Conservation (phyloP, 1,140 invertebrate genomes). For the Drosophila novamexicana region DNA sequence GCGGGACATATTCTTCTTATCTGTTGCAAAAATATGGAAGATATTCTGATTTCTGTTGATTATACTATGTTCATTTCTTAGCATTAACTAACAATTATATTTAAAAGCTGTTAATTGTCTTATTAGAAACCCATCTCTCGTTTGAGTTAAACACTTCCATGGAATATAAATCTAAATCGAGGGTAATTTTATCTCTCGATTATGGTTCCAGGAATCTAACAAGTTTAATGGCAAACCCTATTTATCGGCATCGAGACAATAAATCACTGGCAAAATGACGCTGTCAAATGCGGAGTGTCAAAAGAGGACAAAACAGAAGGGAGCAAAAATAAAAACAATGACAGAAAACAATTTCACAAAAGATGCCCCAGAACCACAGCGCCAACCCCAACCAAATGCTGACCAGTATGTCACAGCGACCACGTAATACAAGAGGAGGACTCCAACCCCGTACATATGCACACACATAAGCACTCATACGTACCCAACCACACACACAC, state of each 20-base stretch:
- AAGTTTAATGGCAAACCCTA: constrained; percentile 76
- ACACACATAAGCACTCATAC: constrained; percentile 6
- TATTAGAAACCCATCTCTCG: too few relatives aligned
- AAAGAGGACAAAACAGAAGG: constrained; percentile 21
- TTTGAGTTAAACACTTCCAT: background rate
- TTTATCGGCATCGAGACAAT: constrained; percentile 60
- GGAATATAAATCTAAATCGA: constrained; percentile 13
- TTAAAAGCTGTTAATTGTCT: too few relatives aligned
- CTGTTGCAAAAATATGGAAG: too few relatives aligned
- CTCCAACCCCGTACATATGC: constrained; percentile 17
- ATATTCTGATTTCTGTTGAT: too few relatives aligned
- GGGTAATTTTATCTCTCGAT: constrained; percentile 56
- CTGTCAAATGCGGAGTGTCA: constrained; percentile 68
- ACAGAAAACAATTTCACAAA: constrained; percentile 76
- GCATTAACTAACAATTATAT: too few relatives aligned
- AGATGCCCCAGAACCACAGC: constrained; percentile 17
- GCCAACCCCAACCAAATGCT: constrained; percentile 44
- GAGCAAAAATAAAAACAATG: constrained; percentile 65
- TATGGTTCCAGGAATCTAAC: constrained; percentile 55
- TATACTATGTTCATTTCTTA: too few relatives aligned
- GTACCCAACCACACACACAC: constrained; percentile 20
- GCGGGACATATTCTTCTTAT: too few relatives aligned
- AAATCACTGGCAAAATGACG: constrained; percentile 74
- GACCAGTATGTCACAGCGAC: constrained; percentile 65
- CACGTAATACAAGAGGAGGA: constrained; percentile 39